Base-by-base conservation (phyloP, 2,113 vertebrate genomes). In the Columba janthina region DNA sequence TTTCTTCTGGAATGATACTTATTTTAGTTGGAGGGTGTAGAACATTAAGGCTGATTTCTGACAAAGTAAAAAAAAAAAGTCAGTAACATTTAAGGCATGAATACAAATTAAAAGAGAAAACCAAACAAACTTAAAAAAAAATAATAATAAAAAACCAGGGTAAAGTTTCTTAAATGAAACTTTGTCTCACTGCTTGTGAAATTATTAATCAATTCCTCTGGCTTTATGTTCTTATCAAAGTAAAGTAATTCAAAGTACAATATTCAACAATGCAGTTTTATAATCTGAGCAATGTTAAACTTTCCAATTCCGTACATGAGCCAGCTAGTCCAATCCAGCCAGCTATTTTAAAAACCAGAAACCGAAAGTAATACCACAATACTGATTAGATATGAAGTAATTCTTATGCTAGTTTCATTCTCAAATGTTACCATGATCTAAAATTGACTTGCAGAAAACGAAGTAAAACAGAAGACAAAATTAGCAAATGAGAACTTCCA, bases 31-130 rank as follows among this genome's bases (percentile, higher is more conserved):
- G 77, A 91, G 98, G 98, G 93, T 98, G 98, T 61, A 96, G 98
- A 87, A 97, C 94, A 83, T 99, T 99, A 93, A 99, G 97, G 92
- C 97, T 97, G 88, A 99, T 99, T 98, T 99, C 99, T 99, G 88
- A 51, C 56, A 96, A 94, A 89, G 18, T 29, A 38, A 86, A 48
- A 76, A 62, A 65, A 51, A 44, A 54, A 9, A 60, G 28, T 18
- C 34, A 70, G 44, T 36, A 80, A 65, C 24, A 40, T 80, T 83
- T 89, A 85, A 79, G 20, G 29, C 29, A 90, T 31, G 14, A 94
- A 61, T 53, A 69, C 7, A 69, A 69, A 87, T 62, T 7, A 16
- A 20, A 78, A 69, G 25, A 36, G 21, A 75, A 15, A 16, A 14
- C 15, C 44, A 46, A 44, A 44, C 17, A 44, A 44, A 46, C 44